These are phyloP conservation scores for Sesamia inferens DNA, from an alignment of 2,888 invertebrate genomes.

Conservation along the genomic window DNA sequence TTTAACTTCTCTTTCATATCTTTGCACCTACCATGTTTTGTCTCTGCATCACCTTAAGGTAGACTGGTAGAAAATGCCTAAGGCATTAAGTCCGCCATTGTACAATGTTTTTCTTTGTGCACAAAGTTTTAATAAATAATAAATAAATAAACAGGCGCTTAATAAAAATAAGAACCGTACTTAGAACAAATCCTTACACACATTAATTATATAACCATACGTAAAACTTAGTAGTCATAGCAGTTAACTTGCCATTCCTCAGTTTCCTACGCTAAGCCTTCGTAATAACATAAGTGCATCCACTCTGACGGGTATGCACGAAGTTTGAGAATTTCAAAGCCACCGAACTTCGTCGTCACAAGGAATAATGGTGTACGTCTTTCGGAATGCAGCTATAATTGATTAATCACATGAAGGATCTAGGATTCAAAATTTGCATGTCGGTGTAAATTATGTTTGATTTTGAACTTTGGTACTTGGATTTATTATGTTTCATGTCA, in stretches of 20 bases:
- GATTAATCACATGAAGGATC: slow-evolving; percentile 14
- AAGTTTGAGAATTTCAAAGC: slow-evolving; percentile 67
- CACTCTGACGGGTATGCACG: slow-evolving; percentile 58
- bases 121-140: too few relatives aligned
- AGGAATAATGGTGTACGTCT: slow-evolving; percentile 49
- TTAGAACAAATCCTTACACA: slow-evolving; percentile 14
- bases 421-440: neutral
- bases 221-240: slow-evolving; percentile 23
- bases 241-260: slow-evolving; percentile 60
- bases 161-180: slow-evolving; percentile 8
- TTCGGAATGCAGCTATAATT: slow-evolving; percentile 39
- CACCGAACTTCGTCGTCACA: slow-evolving; percentile 57
- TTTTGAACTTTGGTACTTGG: neutral
- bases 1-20: too few relatives aligned
- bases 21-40: too few relatives aligned
- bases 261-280: slow-evolving; percentile 61
- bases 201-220: slow-evolving; percentile 19
- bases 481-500: too few relatives aligned
- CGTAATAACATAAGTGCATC: slow-evolving; percentile 71
- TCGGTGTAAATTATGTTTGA: neutral
- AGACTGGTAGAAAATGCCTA: too few relatives aligned
- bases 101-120: too few relatives aligned
- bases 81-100: too few relatives aligned
- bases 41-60: too few relatives aligned
- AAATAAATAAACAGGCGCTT: too few relatives aligned